These are phyloP conservation scores for Dicerorhinus sumatrensis DNA, from an alignment of 2,113 vertebrate genomes.

Conservation along the genomic window DNA sequence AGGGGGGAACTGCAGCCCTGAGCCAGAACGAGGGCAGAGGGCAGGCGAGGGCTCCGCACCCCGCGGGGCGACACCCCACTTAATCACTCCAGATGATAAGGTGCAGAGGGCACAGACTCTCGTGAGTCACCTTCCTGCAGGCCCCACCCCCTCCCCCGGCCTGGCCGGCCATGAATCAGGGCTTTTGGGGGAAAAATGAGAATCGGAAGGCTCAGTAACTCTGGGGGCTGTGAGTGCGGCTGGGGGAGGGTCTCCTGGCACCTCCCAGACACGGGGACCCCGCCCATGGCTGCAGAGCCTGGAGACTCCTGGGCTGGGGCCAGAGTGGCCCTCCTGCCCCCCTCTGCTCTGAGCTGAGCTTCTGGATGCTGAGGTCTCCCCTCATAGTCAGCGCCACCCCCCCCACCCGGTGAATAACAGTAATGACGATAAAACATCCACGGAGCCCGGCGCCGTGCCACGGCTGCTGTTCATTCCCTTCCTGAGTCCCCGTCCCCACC, in stretches of 20 bases:
- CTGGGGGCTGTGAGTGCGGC: not conserved
- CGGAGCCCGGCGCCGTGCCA: not conserved
- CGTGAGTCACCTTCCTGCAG: constrained; percentile 41
- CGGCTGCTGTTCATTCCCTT: not conserved
- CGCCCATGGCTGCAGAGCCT: not conserved
- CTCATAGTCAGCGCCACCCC: not conserved
- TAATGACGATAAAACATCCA: rapidly evolving
- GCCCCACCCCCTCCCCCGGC: not conserved
- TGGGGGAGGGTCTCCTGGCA: not conserved
- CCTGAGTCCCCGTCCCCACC: rapidly evolving
- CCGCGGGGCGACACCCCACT: not conserved
- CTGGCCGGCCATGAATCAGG: not conserved
- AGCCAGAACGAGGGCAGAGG: constrained; percentile 23
- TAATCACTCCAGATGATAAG: not conserved
- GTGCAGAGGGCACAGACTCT: not conserved
- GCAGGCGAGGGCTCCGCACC: not conserved
- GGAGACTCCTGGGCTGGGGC: no score
- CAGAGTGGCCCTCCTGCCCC: no score
- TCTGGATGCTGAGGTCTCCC: not conserved
- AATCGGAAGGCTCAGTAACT: not conserved
- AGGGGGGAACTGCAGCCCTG: not conserved
- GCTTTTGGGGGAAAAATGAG: not conserved
- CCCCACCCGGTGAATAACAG: not conserved
- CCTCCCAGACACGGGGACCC: not conserved
- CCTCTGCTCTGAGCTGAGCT: not conserved